A percentile compares a stretch with the other conserved stretches of the same genome.
Evolutionary conservation across 1,140 invertebrate genomes (phyloP).

Genomic region (Zaprionus nigranus): DNA sequence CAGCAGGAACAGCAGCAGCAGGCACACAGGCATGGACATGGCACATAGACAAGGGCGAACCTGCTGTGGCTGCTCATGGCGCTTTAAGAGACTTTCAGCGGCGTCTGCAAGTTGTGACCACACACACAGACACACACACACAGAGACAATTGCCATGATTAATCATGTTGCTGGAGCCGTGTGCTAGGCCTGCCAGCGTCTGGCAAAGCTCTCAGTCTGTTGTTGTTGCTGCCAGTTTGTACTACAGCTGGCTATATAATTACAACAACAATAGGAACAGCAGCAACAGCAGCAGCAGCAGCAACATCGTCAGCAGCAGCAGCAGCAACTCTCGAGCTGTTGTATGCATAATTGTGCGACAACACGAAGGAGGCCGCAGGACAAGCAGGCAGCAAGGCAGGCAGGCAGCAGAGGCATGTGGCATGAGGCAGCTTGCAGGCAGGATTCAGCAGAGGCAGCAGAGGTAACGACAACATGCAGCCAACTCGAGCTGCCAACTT

Average conservation of each 20-base stretch:
- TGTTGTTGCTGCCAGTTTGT: constrained; percentile 73
- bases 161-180: constrained; percentile 51
- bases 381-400: constrained; percentile 10
- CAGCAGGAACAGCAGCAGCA: background rate
- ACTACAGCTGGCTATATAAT: constrained; percentile 73
- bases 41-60: constrained; percentile 1
- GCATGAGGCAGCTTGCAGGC: background rate
- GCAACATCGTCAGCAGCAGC: constrained; percentile 59
- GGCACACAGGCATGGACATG: constrained; percentile 21
- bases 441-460: constrained; percentile 68
- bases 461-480: constrained; percentile 45
- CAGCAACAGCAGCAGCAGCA: constrained; percentile 11
- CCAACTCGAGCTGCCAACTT: constrained; percentile 52
- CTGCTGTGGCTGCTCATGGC: constrained; percentile 13
- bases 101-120: constrained; percentile 48
- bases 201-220: constrained; percentile 6
- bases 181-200: constrained; percentile 16
- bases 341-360: constrained; percentile 82
- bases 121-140: constrained; percentile 7
- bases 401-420: constrained; percentile 3
- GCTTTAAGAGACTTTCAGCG: constrained; percentile 48
- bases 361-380: constrained; percentile 44
- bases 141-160: constrained; percentile 70
- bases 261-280: constrained; percentile 65
- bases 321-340: constrained; percentile 46